These are phyloP conservation scores for Drosophila neocordata DNA, from an alignment of 1,140 invertebrate species.

Conservation along the genomic window DNA sequence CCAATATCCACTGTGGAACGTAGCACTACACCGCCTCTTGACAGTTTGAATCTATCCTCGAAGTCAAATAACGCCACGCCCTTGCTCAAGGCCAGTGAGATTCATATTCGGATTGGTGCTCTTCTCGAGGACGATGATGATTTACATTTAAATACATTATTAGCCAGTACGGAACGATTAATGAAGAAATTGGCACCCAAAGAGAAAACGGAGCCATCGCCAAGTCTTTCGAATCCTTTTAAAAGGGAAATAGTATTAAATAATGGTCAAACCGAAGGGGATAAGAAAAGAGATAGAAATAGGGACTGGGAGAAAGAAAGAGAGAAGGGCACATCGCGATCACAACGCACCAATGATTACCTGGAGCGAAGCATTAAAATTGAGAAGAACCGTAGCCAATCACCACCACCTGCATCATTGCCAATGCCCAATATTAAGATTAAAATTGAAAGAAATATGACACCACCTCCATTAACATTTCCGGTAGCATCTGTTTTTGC, in stretches of 20 bases:
- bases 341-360: neutral
- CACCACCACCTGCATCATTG: neutral
- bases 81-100: conserved; percentile 62
- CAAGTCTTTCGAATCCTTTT: conserved; percentile 47
- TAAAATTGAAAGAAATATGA: neutral
- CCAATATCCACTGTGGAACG: conserved; percentile 26
- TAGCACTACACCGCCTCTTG: conserved; percentile 63
- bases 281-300: neutral
- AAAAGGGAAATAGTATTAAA: conserved; percentile 67
- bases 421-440: conserved; percentile 31
- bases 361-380: neutral
- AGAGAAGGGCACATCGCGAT: neutral
- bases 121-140: conserved; percentile 73
- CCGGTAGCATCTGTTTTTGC: neutral
- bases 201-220: conserved; percentile 41
- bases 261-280: conserved; percentile 4
- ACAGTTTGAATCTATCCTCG: neutral
- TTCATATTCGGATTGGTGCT: conserved; percentile 72
- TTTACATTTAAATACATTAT: conserved; percentile 52
- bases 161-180: conserved; percentile 55
- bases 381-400: conserved; percentile 3
- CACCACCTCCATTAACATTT: conserved; percentile 33
- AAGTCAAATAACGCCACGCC: conserved; percentile 25
- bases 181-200: conserved; percentile 48
- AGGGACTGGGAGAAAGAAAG: neutral